Conservation (phyloP, 2,797 vertebrate species). For the Orientallactaga sibirica region DNA sequence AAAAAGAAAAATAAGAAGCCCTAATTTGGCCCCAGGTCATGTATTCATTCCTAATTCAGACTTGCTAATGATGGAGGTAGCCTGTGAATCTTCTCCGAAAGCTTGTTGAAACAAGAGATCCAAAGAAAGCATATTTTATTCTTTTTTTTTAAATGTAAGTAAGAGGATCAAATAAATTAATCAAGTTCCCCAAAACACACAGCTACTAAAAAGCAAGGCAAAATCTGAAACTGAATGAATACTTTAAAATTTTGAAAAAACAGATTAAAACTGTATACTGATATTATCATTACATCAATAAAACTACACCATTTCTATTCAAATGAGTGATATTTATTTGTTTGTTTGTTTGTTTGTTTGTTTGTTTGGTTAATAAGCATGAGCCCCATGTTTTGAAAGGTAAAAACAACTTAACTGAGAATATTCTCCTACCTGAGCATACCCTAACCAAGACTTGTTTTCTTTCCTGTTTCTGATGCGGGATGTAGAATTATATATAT, state of each 20-base stretch:
- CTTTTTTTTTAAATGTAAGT: background rate
- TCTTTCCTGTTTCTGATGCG: slow-evolving; percentile 98
- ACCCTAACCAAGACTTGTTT: slow-evolving; percentile 98
- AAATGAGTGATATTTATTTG: background rate
- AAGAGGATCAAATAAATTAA: slow-evolving; percentile 29
- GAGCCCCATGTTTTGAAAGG: slow-evolving; percentile 54
- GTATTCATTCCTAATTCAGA: slow-evolving; percentile 19
- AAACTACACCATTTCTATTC: background rate
- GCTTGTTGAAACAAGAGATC: background rate
- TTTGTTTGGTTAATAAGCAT: background rate
- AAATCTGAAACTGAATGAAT: slow-evolving; percentile 23
- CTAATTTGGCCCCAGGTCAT: background rate
- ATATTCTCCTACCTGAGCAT: slow-evolving; percentile 94
- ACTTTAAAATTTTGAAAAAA: background rate
- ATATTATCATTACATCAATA: background rate
- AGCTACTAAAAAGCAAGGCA: slow-evolving; percentile 4
- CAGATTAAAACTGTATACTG: background rate
- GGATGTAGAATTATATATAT: slow-evolving; percentile 99
- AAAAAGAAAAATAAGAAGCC: background rate
- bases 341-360: no score
- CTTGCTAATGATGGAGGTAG: background rate
- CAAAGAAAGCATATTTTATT: background rate
- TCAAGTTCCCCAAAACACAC: background rate
- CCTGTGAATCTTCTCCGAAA: slow-evolving; percentile 25
- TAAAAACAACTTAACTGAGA: background rate